Base-by-base conservation (phyloP, 2,888 invertebrate species). In the Meloe dianella region DNA sequence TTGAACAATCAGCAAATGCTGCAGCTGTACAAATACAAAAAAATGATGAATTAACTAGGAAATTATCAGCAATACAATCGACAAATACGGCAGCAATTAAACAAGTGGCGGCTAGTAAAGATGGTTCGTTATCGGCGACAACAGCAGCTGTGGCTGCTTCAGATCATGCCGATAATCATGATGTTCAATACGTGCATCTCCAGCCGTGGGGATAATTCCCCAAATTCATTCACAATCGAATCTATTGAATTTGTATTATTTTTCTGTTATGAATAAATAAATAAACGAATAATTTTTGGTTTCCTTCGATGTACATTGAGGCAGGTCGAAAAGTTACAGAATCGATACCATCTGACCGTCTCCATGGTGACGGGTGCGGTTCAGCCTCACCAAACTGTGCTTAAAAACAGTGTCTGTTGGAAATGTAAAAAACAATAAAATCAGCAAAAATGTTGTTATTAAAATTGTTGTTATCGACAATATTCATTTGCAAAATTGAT, bases 21-120 rank as follows among this genome's bases (percentile, higher is more conserved):
- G 91, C 90, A 63, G 92, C 92, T 0, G 89, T 89, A 1, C 89
- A 91, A 76, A 87, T 92, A 60, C 89, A 90, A 72, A 89, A 87
- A 76, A 89, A 88, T 72, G 90, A 87, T 88, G 70, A 77, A 56
- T 72, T 74, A n/a, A 77, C 78, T 2, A 68, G 71, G 60, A 78
- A 77, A 66, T 66, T 78, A 8, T 69, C 72, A 12, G 71, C 74
- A 17, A 61, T 77, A 22, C 77, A 77, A 63, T 69, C 71, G 60
- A 72, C 73, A 12, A 75, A 73, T 38, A 71, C 68, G 51, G 69
- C 71, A 24, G 71, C 73, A 22, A 54, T 78, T n/a, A 69, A 76
- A 63, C 75, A 77, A 61, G 73, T 66, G 35, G 71, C 73, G 9
- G 72, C 73, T 57, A 64, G 74, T 30, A 78, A 76, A 59, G 75